Conservation (phyloP, 2,888 invertebrate species). For the Deilephila porcellus region DNA sequence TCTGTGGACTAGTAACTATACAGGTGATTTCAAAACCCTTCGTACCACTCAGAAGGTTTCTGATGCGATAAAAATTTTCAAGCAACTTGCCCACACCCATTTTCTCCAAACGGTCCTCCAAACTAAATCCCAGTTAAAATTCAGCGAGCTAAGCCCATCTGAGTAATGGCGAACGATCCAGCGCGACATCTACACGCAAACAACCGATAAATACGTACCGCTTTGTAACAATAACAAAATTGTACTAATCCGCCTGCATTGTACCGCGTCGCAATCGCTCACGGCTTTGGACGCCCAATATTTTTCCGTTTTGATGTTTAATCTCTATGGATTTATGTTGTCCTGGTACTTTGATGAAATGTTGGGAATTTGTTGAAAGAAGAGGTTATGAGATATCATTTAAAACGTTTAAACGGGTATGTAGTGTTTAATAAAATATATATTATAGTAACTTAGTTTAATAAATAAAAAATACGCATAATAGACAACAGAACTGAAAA, state of each 20-base stretch:
- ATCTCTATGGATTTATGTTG: conserved; percentile 17
- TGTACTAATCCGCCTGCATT: conserved; percentile 28
- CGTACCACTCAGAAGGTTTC: too few relatives aligned
- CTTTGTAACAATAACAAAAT: conserved; percentile 38
- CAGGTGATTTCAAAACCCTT: too few relatives aligned
- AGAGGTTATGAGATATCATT: neutral
- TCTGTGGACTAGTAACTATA: too few relatives aligned
- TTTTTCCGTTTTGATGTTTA: conserved; percentile 22
- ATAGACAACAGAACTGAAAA: too few relatives aligned
- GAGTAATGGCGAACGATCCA: conserved; percentile 68
- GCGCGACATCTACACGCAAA: conserved; percentile 69
- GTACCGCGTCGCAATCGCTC: conserved; percentile 24
- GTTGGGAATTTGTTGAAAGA: neutral
- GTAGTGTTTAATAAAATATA: neutral
- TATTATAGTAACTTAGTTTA: too few relatives aligned
- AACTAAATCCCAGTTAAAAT: conserved; percentile 75
- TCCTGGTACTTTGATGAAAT: neutral
- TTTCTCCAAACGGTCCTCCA: conserved; percentile 32
- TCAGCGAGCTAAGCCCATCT: conserved; percentile 73
- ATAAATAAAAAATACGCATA: too few relatives aligned
- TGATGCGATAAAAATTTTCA: neutral
- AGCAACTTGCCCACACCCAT: neutral
- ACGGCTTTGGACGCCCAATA: conserved; percentile 22
- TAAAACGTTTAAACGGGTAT: neutral
- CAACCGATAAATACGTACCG: conserved; percentile 65